Percentiles rank a stretch among this genome's conserved stretches.
These are phyloP conservation scores for Ictalurus punctatus DNA, from an alignment of 2,113 vertebrate genomes.

Conservation along the genomic window DNA sequence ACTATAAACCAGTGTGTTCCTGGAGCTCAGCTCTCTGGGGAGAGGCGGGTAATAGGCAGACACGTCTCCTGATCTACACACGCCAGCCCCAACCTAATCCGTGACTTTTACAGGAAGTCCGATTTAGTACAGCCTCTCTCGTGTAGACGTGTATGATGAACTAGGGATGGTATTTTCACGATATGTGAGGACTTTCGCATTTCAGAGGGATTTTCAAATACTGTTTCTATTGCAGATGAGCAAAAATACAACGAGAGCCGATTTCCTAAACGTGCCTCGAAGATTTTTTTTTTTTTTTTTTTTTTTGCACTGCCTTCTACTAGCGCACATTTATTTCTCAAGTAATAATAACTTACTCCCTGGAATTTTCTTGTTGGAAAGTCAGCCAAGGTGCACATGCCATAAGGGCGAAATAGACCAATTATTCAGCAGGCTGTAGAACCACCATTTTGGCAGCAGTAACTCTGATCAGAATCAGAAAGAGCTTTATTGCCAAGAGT, in stretches of 20 bases:
- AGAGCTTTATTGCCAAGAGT: too few species aligned
- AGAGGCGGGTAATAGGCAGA: neutral
- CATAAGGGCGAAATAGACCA: neutral
- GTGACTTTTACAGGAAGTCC: neutral
- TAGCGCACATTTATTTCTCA: neutral
- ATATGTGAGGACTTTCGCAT: neutral
- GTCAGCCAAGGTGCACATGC: neutral
- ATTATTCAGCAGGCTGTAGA: neutral
- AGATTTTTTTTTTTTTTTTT: neutral
- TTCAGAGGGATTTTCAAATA: neutral
- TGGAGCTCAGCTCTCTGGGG: constrained; percentile 11
- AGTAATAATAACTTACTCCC: neutral
- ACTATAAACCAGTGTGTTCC: neutral
- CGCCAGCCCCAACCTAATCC: neutral
- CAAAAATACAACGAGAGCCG: neutral
- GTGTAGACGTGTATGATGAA: neutral
- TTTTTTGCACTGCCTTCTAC: neutral
- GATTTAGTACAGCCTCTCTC: neutral
- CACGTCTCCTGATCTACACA: neutral
- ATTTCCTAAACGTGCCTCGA: neutral
- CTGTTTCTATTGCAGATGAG: neutral
- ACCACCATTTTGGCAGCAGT: neutral
- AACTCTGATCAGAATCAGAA: too few species aligned
- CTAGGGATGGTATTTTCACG: neutral
- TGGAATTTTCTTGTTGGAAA: neutral